Percentiles rank a stretch among this genome's conserved stretches.
Evolutionary conservation across 30 jellyfish, hydroid and myxozoan genomes (phyloP).

Genomic region (Cassiopea xamachana): DNA sequence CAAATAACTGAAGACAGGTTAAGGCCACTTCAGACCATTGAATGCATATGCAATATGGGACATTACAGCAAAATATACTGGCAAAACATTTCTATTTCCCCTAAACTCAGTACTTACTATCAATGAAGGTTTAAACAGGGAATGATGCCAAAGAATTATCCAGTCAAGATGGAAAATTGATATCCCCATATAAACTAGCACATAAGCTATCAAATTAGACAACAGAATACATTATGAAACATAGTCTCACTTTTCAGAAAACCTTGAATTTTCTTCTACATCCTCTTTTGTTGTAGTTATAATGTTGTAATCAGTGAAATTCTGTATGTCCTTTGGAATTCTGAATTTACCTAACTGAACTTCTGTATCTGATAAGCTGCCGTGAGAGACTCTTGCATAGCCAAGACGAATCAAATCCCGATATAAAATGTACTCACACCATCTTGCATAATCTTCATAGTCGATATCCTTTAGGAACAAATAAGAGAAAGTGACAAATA

Average conservation of each 20-base stretch:
- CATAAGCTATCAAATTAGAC: too few species aligned
- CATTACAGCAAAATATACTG: too few species aligned
- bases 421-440: constrained; percentile 80
- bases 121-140: too few species aligned
- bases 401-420: constrained; percentile 79
- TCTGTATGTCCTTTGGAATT: constrained; percentile 29
- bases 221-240: background rate
- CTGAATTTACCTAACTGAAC: constrained; percentile 70
- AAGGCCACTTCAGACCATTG: too few species aligned
- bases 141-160: too few species aligned
- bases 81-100: too few species aligned
- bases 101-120: too few species aligned
- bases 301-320: constrained; percentile 43
- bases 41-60: too few species aligned
- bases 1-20: too few species aligned
- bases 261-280: constrained; percentile 45
- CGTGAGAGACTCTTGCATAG: constrained; percentile 80
- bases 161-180: too few species aligned
- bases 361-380: constrained; percentile 73
- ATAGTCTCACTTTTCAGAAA: constrained; percentile 64
- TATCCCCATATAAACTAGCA: too few species aligned
- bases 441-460: constrained; percentile 67
- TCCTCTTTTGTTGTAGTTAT: constrained; percentile 57
- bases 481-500: background rate
- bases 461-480: constrained; percentile 62